Evolutionary conservation across 2,797 vertebrate genomes (phyloP), one percentile per base, ranked within the genome.

Genomic region (Dallia pectoralis): DNA sequence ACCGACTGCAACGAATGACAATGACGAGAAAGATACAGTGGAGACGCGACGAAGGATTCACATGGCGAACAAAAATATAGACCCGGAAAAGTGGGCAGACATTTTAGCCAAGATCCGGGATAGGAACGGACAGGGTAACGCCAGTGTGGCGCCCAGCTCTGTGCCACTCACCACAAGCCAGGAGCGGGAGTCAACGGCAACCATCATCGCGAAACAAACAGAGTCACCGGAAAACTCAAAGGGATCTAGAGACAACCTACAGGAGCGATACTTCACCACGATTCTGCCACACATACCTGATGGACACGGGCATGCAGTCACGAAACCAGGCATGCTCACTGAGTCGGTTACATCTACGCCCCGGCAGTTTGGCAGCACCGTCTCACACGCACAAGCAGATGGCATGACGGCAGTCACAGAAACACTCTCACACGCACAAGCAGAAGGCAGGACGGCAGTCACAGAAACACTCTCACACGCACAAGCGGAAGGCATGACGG

Each of bases 81-180:
- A 96, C 76, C 96, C 96, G 0, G 87, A 95, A 68, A 96, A 89
- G 3, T 98, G 97, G 97, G 96, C 96, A 0, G 91, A 94, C n/a
- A 97, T 98, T 88, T 85, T 99, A 78, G 95, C 96, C 19, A 94
- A 96, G 70, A 95, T 98, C 2, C 93, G 96, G 16, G 91, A 94
- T 7, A 93, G 84, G 81, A 95, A 87, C 14, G 9, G 77, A 80
- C 80, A 85, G 22, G 94, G 81, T 79, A 77, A 77, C 0, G 19
- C 30, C 18, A 64, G 12, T 12, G 88, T 87, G 2, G 90, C 85
- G 1, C 33, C 83, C 4, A 49, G 71, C 2, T 79, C 79, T n/a
- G 27, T 63, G 74, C 74, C 48, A 6, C 33, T 29, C 6, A 81
- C 81, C 14, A 69, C 84, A 25, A 76, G 79, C 72, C 74, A n/a